Evolutionary conservation across 2,888 invertebrate genomes (phyloP).

Genomic region (Conistra vaccinii): DNA sequence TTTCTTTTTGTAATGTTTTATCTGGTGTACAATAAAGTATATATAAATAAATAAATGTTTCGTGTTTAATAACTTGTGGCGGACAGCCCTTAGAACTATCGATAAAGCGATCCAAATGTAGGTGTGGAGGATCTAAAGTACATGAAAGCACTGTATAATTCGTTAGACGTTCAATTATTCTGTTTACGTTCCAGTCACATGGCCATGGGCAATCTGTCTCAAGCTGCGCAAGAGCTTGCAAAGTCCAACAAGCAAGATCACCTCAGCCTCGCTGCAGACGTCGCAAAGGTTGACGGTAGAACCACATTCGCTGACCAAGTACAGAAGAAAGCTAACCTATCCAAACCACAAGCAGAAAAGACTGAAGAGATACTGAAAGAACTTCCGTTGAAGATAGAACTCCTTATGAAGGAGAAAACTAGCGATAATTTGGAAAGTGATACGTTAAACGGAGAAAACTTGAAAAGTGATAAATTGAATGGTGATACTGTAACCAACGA

Average conservation of each 20-base stretch:
- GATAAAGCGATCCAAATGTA: neutral
- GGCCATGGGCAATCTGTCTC: conserved; percentile 90
- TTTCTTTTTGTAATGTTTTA: too few species aligned
- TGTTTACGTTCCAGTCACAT: conserved; percentile 87
- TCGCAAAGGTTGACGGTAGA: conserved; percentile 90
- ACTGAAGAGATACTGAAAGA: conserved; percentile 68
- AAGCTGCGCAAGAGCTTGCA: conserved; percentile 91
- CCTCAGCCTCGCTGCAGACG: conserved; percentile 90
- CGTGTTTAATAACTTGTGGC: neutral
- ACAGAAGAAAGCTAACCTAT: conserved; percentile 66
- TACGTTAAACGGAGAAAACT: conserved; percentile 31
- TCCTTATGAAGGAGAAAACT: conserved; percentile 66
- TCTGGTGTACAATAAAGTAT: too few species aligned
- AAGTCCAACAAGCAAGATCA: conserved; percentile 88
- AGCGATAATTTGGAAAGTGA: conserved; percentile 34
- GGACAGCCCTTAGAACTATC: too few species aligned
- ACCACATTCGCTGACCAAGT: conserved; percentile 80
- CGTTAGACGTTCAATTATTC: neutral
- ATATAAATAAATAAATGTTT: too few species aligned
- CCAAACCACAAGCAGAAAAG: conserved; percentile 40
- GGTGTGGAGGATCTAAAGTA: neutral
- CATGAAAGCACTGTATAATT: neutral
- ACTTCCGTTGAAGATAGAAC: conserved; percentile 75
- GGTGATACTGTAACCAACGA: conserved; percentile 43
- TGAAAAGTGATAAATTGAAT: conserved; percentile 28